Evolutionary conservation across 2,797 vertebrate species (phyloP).

Genomic region (Silurus aristotelis): DNA sequence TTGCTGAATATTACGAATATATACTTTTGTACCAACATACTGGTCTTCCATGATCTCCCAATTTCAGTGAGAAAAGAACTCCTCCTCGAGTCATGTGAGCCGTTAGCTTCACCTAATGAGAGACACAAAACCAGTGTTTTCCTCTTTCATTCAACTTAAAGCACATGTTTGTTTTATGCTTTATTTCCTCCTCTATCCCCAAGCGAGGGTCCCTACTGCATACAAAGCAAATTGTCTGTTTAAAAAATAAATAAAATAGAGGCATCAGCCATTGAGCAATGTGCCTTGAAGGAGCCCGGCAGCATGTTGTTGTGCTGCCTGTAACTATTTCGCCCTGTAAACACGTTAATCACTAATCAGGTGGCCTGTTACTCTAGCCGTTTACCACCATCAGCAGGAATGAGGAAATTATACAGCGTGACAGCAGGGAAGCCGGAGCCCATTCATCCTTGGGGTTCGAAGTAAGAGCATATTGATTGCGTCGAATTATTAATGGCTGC

Average conservation of each 20-base stretch:
- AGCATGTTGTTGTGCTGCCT: conserved; percentile 39
- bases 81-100: conserved; percentile 15
- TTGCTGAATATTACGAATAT: too few species aligned
- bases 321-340: conserved; percentile 66
- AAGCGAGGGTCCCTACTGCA: conserved; percentile 46
- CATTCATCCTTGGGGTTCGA: conserved; percentile 62
- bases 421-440: conserved; percentile 55
- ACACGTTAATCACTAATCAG: conserved; percentile 77
- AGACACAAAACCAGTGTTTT: conserved; percentile 49
- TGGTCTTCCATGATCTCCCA: not conserved
- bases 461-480: conserved; percentile 65
- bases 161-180: conserved; percentile 55
- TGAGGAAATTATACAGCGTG: conserved; percentile 71
- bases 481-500: conserved; percentile 65
- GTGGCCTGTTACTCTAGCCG: conserved; percentile 63
- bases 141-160: conserved; percentile 55
- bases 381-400: conserved; percentile 66
- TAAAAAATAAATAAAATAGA: conserved; percentile 65
- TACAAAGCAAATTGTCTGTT: conserved; percentile 61
- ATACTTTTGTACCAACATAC: too few species aligned
- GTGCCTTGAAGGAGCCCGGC: conserved; percentile 57
- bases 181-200: conserved; percentile 43
- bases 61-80: not conserved
- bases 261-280: conserved; percentile 62
- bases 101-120: conserved; percentile 37